These are phyloP conservation scores for Nesogale talazaci DNA, from an alignment of 2,113 vertebrate species.

Conservation along the genomic window DNA sequence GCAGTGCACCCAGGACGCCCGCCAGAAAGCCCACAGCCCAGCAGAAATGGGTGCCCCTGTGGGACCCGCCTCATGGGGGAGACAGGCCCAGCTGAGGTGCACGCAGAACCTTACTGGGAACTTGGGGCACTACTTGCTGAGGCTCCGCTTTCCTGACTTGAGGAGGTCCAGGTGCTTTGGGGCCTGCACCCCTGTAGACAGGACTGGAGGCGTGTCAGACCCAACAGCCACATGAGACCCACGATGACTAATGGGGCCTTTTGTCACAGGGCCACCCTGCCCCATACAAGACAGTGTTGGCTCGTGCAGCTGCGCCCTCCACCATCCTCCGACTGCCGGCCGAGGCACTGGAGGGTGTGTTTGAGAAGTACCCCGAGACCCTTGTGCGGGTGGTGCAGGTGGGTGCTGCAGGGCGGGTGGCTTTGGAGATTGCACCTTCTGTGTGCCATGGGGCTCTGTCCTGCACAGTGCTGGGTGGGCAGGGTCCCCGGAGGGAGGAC, in stretches of 20 bases:
- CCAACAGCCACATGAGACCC: no score
- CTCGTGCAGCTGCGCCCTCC: slow-evolving; percentile 89
- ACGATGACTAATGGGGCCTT: accelerated
- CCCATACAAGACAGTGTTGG: slow-evolving; percentile 95
- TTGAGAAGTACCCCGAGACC: slow-evolving; percentile 96
- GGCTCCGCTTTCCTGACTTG: background rate
- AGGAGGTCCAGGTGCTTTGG: background rate
- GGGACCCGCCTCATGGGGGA: no score
- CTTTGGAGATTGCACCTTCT: background rate
- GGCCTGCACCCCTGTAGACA: background rate
- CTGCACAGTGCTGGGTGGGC: no score
- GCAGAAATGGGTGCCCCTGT: no score
- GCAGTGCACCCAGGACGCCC: no score
- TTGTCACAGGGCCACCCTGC: slow-evolving; percentile 90
- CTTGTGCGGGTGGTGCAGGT: slow-evolving; percentile 96
- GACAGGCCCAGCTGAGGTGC: background rate
- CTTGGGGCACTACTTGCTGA: background rate
- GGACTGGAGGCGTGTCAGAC: background rate
- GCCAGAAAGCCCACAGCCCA: no score
- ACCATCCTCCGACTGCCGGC: slow-evolving; percentile 93
- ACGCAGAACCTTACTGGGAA: background rate
- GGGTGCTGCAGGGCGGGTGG: background rate
- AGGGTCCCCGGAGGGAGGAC: background rate
- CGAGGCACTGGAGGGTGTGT: slow-evolving; percentile 92
- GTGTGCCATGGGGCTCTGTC: no score